phyloP scores from a whole-genome alignment of 1,140 invertebrate species.

The Sarcophaga bullata region DNA sequence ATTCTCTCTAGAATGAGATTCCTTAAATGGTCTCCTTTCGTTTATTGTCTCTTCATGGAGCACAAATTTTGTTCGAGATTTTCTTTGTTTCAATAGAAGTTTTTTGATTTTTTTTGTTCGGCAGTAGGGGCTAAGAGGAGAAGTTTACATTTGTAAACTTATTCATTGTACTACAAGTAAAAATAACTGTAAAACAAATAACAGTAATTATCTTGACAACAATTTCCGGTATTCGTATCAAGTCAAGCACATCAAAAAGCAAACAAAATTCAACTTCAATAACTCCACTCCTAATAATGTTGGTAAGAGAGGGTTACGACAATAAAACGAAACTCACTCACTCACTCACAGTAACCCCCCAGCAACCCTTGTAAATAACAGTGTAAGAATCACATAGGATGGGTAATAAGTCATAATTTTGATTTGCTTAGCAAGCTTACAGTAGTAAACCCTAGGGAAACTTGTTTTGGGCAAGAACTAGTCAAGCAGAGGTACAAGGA shows the following conservation, averaged over 20 bases:
- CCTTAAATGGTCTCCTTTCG: background rate
- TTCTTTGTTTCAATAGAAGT: background rate
- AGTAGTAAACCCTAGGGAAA: too few relatives aligned
- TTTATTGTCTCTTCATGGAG: background rate
- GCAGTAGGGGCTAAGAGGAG: background rate
- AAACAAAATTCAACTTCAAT: slow-evolving; percentile 36
- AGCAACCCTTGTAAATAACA: too few relatives aligned
- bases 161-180: background rate
- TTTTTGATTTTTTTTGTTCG: background rate
- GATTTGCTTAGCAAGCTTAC: too few relatives aligned
- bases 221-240: slow-evolving; percentile 65
- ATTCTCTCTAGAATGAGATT: background rate
- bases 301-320: background rate
- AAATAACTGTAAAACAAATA: slow-evolving; percentile 57
- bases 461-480: too few relatives aligned
- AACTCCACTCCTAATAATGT: background rate
- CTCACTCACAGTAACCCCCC: too few relatives aligned
- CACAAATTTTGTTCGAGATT: background rate
- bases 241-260: slow-evolving; percentile 51
- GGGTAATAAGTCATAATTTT: too few relatives aligned
- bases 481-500: too few relatives aligned
- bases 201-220: slow-evolving; percentile 66
- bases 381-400: too few relatives aligned
- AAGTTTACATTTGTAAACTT: slow-evolving; percentile 2
- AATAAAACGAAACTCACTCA: background rate